Base-by-base conservation (phyloP, 1,140 invertebrate species). In the Aphidius gifuensis region DNA sequence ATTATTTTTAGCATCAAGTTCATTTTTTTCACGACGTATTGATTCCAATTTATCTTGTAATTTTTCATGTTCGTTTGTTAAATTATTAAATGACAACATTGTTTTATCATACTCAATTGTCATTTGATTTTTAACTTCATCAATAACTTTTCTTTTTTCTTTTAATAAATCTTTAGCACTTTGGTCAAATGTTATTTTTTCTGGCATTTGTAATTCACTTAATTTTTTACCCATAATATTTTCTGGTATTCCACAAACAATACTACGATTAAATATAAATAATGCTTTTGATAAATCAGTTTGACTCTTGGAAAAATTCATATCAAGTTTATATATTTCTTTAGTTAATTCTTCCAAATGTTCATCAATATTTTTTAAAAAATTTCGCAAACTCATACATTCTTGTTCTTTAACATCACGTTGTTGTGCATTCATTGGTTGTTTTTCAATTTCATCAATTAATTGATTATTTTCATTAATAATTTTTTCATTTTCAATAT, bases 271-370 rank as follows among this genome's bases (percentile, higher is more conserved):
- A 50, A 76, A 76, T 6, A 57, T 64, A 32, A 76, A 60, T 38
- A 77, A 58, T 32, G 60, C 44, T 65, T 76, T 76, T 23, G 59
- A 69, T 21, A 78, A 64, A 62, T 67, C 70, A 42, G 67, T 69
- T 47, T 63, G 72, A 16, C 63, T 46, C 6, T 65, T 64, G 8
- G 74, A 66, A 32, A 70, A 63, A 62, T 74, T 71, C 2, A 78
- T 71, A 40, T 77, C 74, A 38, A 74, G 62, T 21, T 66, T 64
- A 43, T 71, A 78, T 8, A 68, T 4, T 58, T 76, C 69, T 40
- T 76, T 77, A 42, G 74, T 46, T 32, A 76, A 66, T n/a, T 77
- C 76, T 60, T 70, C 65, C 6, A 77, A 64, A 64, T 74, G 70
- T 39, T 68, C 66, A 21, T 75, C 64, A 57, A 73, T 73, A 55